Base-by-base conservation (phyloP, 2,888 invertebrate species). In the Callosobruchus maculatus region DNA sequence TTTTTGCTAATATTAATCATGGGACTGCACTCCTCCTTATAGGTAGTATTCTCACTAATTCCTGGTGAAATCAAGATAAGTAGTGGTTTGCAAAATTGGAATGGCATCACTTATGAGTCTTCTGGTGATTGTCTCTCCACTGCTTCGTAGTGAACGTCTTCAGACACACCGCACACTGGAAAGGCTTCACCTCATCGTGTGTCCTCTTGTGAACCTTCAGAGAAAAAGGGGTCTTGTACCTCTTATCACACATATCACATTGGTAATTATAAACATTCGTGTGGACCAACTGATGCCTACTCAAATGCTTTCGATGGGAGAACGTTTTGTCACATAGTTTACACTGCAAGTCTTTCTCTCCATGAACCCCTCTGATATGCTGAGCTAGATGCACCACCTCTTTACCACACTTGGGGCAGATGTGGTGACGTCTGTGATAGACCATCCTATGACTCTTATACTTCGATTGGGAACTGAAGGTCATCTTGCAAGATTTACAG, bases 161-260 rank as follows among this genome's bases (percentile, higher is more conserved):
- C 7, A 78, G 78, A 74, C 87, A 87, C 72, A 85, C 76, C 4
- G 82, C 80, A 73, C 87, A 87, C 20, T 81, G 73, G 74, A 83
- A 84, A 1, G 81, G 81, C 73, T 81, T 81, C 3, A 81, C 77
- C 22, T 74, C 79, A 69, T 80, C 78, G 73, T 82, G 82, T 7
- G 78, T 78, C 71, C 80, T 75, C 74, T 78, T 77, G 71, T 82
- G 82, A 7, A 80, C 80, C 71, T 77, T 77, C 71, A 82, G 73
- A 22, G 80, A 80, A 70, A 77, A 78, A 0, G 78, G 74, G 0
- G 80, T 81, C 71, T 80, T 81, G 72, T 89, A 89, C 0, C 88
- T 83, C 76, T 89, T 89, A 74, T 82, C 84, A 77, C 89, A 89
- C 72, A 85, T 88, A 73, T 81, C 82, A 74, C 89, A 89, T 20